Conservation (phyloP, 2,113 vertebrate genomes). For the Neolamprologus toae region DNA sequence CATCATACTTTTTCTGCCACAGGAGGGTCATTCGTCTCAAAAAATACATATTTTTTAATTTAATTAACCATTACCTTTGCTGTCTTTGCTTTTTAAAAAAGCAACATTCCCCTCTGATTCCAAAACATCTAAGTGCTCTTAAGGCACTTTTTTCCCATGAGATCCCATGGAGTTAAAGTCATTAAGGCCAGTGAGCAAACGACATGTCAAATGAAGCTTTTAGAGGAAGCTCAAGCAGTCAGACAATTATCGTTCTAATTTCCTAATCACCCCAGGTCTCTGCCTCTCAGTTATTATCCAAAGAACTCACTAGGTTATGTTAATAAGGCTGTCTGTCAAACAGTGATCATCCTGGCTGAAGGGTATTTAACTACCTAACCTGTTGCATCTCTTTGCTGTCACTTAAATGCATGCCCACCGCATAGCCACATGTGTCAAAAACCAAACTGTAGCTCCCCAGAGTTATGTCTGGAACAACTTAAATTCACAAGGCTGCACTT, state of each 20-base stretch:
- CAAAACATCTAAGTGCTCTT: background rate
- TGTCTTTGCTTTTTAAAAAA: background rate
- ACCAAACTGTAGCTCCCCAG: background rate
- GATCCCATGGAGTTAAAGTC: background rate
- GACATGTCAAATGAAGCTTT: conserved; percentile 9
- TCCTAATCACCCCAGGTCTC: background rate
- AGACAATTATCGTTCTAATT: conserved; percentile 4
- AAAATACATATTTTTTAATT: background rate
- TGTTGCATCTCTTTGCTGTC: background rate
- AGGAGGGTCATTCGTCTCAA: background rate
- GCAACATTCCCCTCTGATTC: background rate
- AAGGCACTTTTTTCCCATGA: background rate
- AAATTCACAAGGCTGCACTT: background rate
- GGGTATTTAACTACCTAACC: background rate
- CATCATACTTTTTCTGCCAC: background rate
- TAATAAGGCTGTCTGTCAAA: background rate
- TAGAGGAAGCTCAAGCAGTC: conserved; percentile 7
- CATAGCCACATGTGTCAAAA: background rate
- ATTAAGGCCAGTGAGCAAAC: conserved; percentile 12
- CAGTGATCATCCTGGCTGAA: background rate
- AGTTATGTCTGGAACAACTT: background rate
- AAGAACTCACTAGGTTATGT: background rate
- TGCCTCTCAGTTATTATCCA: conserved; percentile 3
- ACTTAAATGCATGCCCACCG: background rate
- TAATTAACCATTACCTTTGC: background rate